phyloP scores from a whole-genome alignment of 2,113 vertebrate genomes.

The Colinus virginianus region DNA sequence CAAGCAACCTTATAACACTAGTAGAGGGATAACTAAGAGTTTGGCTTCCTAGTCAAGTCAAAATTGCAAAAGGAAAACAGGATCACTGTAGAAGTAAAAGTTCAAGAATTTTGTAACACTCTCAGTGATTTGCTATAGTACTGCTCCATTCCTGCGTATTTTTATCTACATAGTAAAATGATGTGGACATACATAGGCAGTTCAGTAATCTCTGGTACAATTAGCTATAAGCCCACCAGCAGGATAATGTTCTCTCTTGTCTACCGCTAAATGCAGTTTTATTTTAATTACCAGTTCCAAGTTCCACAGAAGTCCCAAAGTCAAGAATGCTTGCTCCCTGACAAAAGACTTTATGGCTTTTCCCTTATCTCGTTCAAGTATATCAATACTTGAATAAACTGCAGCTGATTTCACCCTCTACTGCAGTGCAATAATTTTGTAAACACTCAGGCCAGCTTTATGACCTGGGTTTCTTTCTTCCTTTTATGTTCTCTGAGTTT shows the following conservation, averaged over 20 bases:
- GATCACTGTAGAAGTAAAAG: neutral
- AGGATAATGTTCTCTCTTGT: neutral
- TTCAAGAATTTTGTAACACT: neutral
- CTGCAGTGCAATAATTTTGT: neutral
- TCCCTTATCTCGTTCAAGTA: neutral
- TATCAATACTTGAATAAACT: no score
- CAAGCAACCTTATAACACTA: neutral
- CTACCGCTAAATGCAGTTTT: neutral
- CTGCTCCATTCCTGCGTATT: neutral
- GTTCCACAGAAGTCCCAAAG: neutral
- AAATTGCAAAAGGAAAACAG: neutral
- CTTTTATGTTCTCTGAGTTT: neutral
- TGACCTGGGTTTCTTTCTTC: neutral
- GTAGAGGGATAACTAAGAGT: neutral
- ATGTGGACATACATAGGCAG: neutral
- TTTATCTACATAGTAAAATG: neutral
- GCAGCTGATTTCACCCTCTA: neutral
- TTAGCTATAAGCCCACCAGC: neutral
- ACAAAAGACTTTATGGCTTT: neutral
- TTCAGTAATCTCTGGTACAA: neutral
- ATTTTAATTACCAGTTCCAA: neutral
- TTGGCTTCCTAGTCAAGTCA: neutral
- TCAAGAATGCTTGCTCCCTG: neutral
- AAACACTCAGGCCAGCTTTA: neutral
- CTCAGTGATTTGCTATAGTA: neutral